Evolutionary conservation across 1,140 invertebrate species (phyloP).

Genomic region (Leptinotarsa lineolata): DNA sequence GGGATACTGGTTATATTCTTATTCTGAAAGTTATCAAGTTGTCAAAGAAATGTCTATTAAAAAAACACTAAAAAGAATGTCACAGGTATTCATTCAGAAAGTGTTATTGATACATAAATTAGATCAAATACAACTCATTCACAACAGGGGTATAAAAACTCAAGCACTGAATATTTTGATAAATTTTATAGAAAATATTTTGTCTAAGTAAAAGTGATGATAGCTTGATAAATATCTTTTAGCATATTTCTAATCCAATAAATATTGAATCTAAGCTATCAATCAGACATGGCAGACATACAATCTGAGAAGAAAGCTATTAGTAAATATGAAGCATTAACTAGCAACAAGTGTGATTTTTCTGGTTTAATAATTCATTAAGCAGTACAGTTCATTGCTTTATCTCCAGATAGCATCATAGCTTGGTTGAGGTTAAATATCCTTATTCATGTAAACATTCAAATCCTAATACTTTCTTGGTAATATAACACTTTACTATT

Average conservation of each 20-base stretch:
- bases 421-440: constrained; percentile 22
- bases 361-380: constrained; percentile 11
- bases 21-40: too few relatives aligned
- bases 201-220: background rate
- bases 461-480: constrained; percentile 20
- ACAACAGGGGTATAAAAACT: too few relatives aligned
- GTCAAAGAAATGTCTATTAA: too few relatives aligned
- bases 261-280: background rate
- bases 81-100: too few relatives aligned
- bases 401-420: constrained; percentile 19
- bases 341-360: background rate
- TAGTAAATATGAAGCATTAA: background rate
- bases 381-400: constrained; percentile 1
- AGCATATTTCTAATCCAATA: background rate
- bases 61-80: too few relatives aligned
- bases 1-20: too few relatives aligned
- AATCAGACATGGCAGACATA: background rate
- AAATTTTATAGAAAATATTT: background rate
- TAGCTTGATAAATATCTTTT: background rate
- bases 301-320: background rate
- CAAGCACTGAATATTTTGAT: too few relatives aligned
- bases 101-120: too few relatives aligned
- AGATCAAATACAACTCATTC: too few relatives aligned
- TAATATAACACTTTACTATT: constrained; percentile 27
- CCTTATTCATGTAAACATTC: constrained; percentile 9